Conservation (phyloP, 2,797 vertebrate species). For the Amblyraja radiata region DNA sequence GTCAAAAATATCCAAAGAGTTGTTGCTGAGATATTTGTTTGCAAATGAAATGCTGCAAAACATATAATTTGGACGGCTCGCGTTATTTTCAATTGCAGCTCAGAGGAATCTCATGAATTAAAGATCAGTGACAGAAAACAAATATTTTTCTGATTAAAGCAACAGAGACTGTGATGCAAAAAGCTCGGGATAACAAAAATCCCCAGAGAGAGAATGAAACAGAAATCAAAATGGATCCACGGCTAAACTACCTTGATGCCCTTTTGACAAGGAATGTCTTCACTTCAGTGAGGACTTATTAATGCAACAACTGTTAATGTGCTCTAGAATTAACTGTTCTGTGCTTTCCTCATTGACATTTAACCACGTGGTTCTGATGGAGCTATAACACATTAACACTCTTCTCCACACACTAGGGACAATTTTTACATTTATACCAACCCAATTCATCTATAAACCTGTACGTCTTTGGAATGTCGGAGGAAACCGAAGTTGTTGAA, state of each 20-base stretch:
- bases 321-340: not conserved
- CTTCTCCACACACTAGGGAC: too few relatives aligned
- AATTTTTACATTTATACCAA: too few relatives aligned
- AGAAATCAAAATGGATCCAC: not conserved
- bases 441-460: too few relatives aligned
- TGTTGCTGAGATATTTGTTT: not conserved
- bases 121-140: not conserved
- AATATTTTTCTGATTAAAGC: slow-evolving; percentile 6
- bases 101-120: not conserved
- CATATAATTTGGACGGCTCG: not conserved
- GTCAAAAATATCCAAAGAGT: not conserved
- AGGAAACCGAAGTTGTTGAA: too few relatives aligned
- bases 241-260: not conserved
- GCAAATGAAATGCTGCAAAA: not conserved
- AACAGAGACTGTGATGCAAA: not conserved
- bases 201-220: not conserved
- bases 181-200: not conserved
- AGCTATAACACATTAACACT: too few relatives aligned
- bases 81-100: slow-evolving; percentile 17
- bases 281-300: not conserved
- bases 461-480: too few relatives aligned
- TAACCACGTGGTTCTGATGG: too few relatives aligned
- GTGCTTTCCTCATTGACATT: not conserved
- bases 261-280: not conserved
- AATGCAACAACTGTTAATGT: not conserved